Base-by-base conservation (phyloP, 2,888 invertebrate species). In the Gandaritis pyraliata region DNA sequence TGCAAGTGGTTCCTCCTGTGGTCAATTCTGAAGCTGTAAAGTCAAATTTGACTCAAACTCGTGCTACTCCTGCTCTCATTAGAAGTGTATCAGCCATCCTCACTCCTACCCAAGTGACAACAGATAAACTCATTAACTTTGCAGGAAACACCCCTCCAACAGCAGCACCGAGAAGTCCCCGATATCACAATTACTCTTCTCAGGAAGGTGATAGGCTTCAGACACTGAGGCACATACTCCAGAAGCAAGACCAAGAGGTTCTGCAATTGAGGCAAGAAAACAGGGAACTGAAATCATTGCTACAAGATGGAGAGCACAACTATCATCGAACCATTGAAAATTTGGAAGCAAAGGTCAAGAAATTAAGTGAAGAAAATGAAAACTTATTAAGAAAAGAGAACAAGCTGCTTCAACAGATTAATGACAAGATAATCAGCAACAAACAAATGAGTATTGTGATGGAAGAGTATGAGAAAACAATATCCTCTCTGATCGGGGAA, bases 381-480 rank as follows among this genome's bases (percentile, higher is more conserved):
- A 72, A 74, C 64, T 73, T 83, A 43, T 54, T 80, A 45, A 81
- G 83, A 29, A 85, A 75, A 68, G 88, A 89, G 70, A 79, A 72
- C 64, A 85, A 85, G 69, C 70, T 90, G 52, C 64, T 80, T 51
- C 86, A 88, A 57, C 88, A 88, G 70, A 70, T 90, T 5, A 80
- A 79, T 77, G 85, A 90, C 30, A 91, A 88, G 72, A 78, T 72
- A 41, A 71, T 90, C 33, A 86, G 80, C 54, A 89, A 90, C 67
- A 90, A 85, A 77, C 86, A 92, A 76, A 90, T 94, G 88, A 95
- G 95, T 78, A 93, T 94, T 81, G 95, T 96, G 13, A 94, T 96
- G 87, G 94, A 95, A 74, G 96, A 96, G 72, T 96, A 96, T 88
- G 96, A 96, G 78, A 95, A 95, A 85, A 96, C 96, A 15, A 96